Conservation (phyloP, 2,888 invertebrate species). For the Conus canariensis region DNA sequence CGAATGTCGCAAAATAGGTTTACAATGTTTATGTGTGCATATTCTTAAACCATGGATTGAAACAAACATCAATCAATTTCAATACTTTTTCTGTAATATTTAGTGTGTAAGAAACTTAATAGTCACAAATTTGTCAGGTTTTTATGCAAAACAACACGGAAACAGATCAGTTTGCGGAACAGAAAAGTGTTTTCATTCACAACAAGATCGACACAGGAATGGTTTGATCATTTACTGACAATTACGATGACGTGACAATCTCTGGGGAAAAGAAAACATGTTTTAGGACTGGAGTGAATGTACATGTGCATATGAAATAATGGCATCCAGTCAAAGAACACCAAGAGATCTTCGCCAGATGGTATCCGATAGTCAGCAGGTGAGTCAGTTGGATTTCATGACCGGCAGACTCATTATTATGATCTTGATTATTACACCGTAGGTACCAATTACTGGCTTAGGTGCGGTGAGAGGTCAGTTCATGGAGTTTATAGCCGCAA, state of each 20-base stretch:
- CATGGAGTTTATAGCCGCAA: too few relatives aligned
- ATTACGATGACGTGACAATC: neutral
- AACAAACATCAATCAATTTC: too few relatives aligned
- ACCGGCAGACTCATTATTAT: too few relatives aligned
- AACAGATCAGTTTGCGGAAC: slow-evolving; percentile 36
- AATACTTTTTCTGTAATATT: too few relatives aligned
- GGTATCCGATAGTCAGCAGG: slow-evolving; percentile 56
- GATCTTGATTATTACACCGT: too few relatives aligned
- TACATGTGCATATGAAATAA: neutral
- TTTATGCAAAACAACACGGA: neutral
- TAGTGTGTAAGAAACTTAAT: too few relatives aligned
- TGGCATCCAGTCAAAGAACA: slow-evolving; percentile 54
- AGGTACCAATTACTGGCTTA: too few relatives aligned
- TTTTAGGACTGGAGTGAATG: neutral
- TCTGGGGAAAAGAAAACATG: neutral
- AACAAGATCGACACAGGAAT: slow-evolving; percentile 24
- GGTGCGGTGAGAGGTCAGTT: too few relatives aligned
- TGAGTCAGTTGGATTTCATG: slow-evolving; percentile 29
- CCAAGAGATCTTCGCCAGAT: slow-evolving; percentile 57
- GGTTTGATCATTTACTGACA: neutral
- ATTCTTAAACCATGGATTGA: too few relatives aligned
- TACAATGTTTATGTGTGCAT: too few relatives aligned
- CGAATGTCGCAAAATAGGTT: neutral
- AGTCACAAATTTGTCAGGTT: too few relatives aligned
- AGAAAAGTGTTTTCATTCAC: slow-evolving; percentile 48